Percentiles rank a stretch among this genome's conserved stretches.
These are phyloP conservation scores for Pseudorhiza aurosa DNA, from an alignment of 30 jellyfish, hydroid and myxozoan species.

Conservation along the genomic window DNA sequence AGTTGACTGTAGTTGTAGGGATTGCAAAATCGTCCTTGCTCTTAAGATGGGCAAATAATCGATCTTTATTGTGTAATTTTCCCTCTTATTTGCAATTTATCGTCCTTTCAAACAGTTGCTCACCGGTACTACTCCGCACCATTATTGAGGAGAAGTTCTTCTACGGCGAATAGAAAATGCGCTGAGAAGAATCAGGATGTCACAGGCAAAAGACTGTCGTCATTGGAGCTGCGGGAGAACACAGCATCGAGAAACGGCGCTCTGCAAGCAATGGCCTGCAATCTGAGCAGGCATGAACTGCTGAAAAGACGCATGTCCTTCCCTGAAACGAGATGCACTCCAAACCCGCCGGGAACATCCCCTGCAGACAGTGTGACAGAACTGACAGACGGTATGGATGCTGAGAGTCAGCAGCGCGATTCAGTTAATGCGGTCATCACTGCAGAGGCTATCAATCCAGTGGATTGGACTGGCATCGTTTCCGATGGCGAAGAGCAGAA, in stretches of 20 bases:
- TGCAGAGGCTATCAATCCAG: too few relatives aligned
- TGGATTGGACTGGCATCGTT: too few relatives aligned
- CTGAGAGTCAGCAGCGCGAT: too few relatives aligned
- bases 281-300: not conserved
- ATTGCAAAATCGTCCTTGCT: too few relatives aligned
- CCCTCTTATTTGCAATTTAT: too few relatives aligned
- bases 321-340: not conserved
- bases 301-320: not conserved
- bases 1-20: too few relatives aligned
- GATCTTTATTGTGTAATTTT: too few relatives aligned
- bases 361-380: conserved; percentile 13
- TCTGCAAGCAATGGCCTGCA: not conserved
- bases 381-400: not conserved
- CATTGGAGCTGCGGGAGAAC: conserved; percentile 26
- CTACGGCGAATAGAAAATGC: not conserved
- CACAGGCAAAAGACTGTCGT: conserved; percentile 22
- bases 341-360: conserved; percentile 28
- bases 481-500: not conserved
- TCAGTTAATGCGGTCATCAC: too few relatives aligned
- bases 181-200: not conserved
- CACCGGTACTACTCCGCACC: conserved; percentile 13
- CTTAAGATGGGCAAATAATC: too few relatives aligned
- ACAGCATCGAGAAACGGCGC: not conserved
- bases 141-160: too few relatives aligned
- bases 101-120: conserved; percentile 28